Conservation (phyloP, 2,113 vertebrate species). For the Sceloporus tristichus region DNA sequence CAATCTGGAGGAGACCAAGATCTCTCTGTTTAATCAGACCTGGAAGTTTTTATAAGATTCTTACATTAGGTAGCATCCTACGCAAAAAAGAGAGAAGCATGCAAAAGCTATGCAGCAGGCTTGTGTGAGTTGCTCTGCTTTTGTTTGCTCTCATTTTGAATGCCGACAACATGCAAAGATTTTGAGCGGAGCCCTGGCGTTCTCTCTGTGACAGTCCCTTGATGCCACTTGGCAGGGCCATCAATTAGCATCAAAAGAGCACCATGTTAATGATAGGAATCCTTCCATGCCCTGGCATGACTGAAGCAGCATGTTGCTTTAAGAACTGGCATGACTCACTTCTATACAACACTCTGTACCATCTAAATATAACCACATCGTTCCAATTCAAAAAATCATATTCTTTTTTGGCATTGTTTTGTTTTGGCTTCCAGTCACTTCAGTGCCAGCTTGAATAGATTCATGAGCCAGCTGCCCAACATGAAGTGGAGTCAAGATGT, state of each 20-base stretch:
- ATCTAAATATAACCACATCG: constrained; percentile 68
- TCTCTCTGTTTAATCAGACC: background rate
- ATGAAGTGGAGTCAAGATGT: constrained; percentile 2
- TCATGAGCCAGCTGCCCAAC: constrained; percentile 43
- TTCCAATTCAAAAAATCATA: constrained; percentile 43
- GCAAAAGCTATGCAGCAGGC: constrained; percentile 48
- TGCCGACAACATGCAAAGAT: constrained; percentile 63
- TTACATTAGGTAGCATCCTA: constrained; percentile 45
- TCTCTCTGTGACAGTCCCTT: constrained; percentile 74
- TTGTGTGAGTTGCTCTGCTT: constrained; percentile 55
- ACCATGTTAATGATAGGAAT: constrained; percentile 78
- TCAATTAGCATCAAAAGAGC: constrained; percentile 78
- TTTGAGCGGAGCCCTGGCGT: constrained; percentile 63
- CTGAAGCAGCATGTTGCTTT: constrained; percentile 77
- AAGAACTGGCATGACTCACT: constrained; percentile 76
- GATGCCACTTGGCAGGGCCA: constrained; percentile 44
- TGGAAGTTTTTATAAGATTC: constrained; percentile 19
- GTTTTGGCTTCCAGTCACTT: constrained; percentile 48
- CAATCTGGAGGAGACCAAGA: background rate
- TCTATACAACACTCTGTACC: constrained; percentile 68
- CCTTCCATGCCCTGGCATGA: constrained; percentile 63
- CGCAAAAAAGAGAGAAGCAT: constrained; percentile 43
- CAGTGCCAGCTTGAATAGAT: constrained; percentile 51
- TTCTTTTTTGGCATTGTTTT: constrained; percentile 22
- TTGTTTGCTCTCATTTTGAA: constrained; percentile 71